These are phyloP conservation scores for Strigops habroptila DNA, from an alignment of 2,113 vertebrate species.

Conservation along the genomic window DNA sequence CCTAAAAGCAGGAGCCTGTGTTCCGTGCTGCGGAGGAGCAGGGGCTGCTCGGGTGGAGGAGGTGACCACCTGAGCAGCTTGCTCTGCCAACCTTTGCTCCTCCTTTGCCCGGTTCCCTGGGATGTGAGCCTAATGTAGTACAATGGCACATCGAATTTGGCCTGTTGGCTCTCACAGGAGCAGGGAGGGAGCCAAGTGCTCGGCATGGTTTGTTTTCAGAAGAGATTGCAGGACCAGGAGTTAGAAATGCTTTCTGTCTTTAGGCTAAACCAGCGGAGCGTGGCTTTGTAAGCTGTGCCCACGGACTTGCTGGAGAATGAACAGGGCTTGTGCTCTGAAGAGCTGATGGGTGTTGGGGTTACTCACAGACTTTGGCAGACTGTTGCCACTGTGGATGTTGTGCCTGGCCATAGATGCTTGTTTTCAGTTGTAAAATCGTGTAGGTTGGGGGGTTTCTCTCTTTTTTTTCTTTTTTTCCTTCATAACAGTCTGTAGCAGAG, in stretches of 20 bases:
- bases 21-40: not conserved
- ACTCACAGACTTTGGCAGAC: not conserved
- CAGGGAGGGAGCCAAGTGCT: not conserved
- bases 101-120: fast-evolving
- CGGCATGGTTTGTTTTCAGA: not conserved
- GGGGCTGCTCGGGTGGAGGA: not conserved
- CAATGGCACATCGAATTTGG: fast-evolving
- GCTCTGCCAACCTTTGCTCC: not conserved
- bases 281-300: not conserved
- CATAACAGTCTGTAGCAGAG: not conserved
- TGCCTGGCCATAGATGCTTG: not conserved
- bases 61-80: not conserved
- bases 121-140: fast-evolving
- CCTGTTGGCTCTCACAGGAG: not conserved
- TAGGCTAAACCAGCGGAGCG: fast-evolving
- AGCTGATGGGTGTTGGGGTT: not conserved
- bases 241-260: not conserved
- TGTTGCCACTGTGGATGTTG: not conserved
- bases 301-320: not conserved
- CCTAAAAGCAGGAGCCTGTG: not conserved
- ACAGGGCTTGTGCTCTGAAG: not conserved
- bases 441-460: not conserved
- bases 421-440: not conserved
- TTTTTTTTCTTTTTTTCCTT: fast-evolving
- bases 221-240: not conserved